Conservation (phyloP, 2,113 vertebrate genomes). For the Chionis minor region DNA sequence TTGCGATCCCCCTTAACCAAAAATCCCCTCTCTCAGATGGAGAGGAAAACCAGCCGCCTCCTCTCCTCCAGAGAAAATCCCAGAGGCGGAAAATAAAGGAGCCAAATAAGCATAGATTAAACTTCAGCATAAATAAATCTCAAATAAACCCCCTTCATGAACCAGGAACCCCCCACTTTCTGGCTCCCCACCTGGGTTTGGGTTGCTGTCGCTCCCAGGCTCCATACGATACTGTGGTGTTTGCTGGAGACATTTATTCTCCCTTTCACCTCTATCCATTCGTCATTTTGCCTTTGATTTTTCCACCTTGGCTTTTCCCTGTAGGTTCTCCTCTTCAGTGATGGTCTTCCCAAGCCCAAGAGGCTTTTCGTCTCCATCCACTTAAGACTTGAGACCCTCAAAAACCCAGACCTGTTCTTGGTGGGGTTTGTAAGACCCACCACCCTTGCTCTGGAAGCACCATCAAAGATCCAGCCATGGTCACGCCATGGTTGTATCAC, state of each 20-base stretch:
- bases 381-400: not conserved
- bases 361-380: not conserved
- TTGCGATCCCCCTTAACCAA: not conserved
- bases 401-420: not conserved
- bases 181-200: not conserved
- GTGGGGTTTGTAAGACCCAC: not conserved
- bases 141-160: not conserved
- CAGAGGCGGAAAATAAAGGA: not conserved
- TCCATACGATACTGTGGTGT: no score
- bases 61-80: not conserved
- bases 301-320: not conserved
- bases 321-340: not conserved
- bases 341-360: not conserved
- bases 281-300: not conserved
- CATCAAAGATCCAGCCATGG: not conserved
- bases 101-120: not conserved
- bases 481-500: not conserved
- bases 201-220: not conserved
- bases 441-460: not conserved
- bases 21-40: not conserved
- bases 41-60: not conserved
- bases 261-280: not conserved
- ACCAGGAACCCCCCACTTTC: not conserved
- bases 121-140: not conserved
- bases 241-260: not conserved